A percentile compares a stretch with the other conserved stretches of the same genome.
phyloP scores from a whole-genome alignment of 92 coral and sea anemone species.

The Palythoa grandis region DNA sequence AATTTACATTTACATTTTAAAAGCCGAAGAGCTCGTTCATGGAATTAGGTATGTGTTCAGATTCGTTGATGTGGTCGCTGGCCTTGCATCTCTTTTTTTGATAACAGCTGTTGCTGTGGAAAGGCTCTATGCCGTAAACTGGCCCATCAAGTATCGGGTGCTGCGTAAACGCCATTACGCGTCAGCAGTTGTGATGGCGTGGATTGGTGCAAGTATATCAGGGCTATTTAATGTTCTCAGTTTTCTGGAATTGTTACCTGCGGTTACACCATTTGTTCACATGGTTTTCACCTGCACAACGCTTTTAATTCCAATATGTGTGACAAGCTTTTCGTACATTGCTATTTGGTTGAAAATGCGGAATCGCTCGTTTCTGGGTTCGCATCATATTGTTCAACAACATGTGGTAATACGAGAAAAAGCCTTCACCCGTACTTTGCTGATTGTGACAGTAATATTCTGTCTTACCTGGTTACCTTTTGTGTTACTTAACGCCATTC shows the following conservation, averaged over 20 bases:
- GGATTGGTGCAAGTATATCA: slow-evolving; percentile 68
- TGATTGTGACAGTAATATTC: slow-evolving; percentile 65
- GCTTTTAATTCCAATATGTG: slow-evolving; percentile 33
- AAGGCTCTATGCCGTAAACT: slow-evolving; percentile 65
- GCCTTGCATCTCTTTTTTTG: slow-evolving; percentile 77
- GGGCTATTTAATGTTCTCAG: slow-evolving; percentile 59
- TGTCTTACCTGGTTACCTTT: slow-evolving; percentile 81
- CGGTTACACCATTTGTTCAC: slow-evolving; percentile 37
- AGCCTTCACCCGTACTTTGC: slow-evolving; percentile 64
- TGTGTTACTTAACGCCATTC: slow-evolving; percentile 63
- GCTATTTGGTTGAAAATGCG: slow-evolving; percentile 70
- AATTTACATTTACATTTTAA: slow-evolving; percentile 68
- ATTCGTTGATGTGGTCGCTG: slow-evolving; percentile 71
- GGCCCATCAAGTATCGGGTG: slow-evolving; percentile 70
- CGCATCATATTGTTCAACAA: slow-evolving; percentile 4
- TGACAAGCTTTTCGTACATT: slow-evolving; percentile 62
- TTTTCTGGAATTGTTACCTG: background rate
- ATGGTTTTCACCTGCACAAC: slow-evolving; percentile 67
- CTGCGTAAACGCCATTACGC: slow-evolving; percentile 51
- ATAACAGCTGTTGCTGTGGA: slow-evolving; percentile 75
- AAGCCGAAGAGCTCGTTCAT: slow-evolving; percentile 23
- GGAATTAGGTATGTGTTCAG: background rate
- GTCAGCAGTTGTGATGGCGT: slow-evolving; percentile 44
- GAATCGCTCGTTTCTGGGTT: slow-evolving; percentile 18
- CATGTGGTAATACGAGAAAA: slow-evolving; percentile 48